phyloP scores from a whole-genome alignment of 2,113 vertebrate genomes.

The Hyperopisus bebe region DNA sequence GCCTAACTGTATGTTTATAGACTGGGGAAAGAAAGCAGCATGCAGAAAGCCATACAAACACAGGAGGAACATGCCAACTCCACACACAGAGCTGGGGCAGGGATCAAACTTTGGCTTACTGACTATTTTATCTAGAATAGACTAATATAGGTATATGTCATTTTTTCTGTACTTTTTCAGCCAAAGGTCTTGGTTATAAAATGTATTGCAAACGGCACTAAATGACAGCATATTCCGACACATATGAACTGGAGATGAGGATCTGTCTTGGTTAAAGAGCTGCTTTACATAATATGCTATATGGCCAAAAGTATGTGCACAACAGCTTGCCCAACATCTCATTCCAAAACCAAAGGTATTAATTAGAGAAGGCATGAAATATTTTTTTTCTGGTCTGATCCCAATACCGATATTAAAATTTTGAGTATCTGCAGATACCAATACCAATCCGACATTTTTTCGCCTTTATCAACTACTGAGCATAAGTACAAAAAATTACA shows the following conservation, averaged over 20 bases:
- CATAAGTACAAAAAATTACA: not conserved
- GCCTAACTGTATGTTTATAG: not conserved
- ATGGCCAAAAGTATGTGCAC: not conserved
- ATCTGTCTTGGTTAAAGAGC: not conserved
- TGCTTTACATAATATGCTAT: not conserved
- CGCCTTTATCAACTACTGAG: not conserved
- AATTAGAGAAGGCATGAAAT: not conserved
- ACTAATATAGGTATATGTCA: not conserved
- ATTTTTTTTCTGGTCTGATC: not conserved
- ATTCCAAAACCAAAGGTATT: not conserved
- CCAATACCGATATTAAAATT: not conserved
- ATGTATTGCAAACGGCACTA: not conserved
- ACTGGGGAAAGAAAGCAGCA: not conserved
- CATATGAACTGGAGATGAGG: not conserved
- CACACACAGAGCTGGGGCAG: not conserved
- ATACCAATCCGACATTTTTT: not conserved
- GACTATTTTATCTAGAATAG: not conserved
- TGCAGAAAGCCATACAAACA: not conserved
- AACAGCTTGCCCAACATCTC: not conserved
- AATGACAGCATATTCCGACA: not conserved
- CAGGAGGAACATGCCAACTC: not conserved
- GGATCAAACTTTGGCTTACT: not conserved
- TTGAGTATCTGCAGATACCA: not conserved
- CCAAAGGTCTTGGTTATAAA: not conserved
- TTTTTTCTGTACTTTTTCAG: not conserved